Base-by-base conservation (phyloP, 2,888 invertebrate species). In the Aphodius sticticus region DNA sequence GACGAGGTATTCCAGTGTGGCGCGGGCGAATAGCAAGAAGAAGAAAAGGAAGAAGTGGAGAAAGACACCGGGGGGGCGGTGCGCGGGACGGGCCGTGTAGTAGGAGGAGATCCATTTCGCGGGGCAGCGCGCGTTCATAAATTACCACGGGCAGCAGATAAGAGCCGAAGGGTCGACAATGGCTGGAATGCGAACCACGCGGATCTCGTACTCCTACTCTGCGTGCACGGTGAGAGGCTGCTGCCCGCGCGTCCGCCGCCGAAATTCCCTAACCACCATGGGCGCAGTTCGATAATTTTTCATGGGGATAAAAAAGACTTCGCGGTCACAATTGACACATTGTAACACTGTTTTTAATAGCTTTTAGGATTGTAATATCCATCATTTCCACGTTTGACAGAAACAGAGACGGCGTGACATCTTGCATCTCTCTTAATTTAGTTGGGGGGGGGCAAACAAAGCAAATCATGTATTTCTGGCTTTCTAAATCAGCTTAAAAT, bases 101-200 rank as follows among this genome's bases (percentile, higher is more conserved):
- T 53, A 53, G 53, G 53, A 53, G 53, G 53, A 53, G 53, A 53
- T 53, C 53, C 53, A 53, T 53, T 53, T 53, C 53, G 53, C 53
- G 53, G 53, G 53, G 53, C 53, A 53, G 12, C 53, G 53, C 53
- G 53, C 53, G 53, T 53, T 53, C 53, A 53, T 53, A 53, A 53
- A 53, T 53, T 53, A 53, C 53, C 53, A 53, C 53, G 53, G 26
- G 53, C 53, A 53, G 53, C 2, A 53, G 53, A 53, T 53, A 53
- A 53, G 53, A 26, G 26, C 26, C 26, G 26, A 53, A 53, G 53
- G 53, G 53, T 53, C 53, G 53, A 53, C 53, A 53, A 53, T 53
- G 53, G 12, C 9, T 53, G 53, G 53, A 53, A 53, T 53, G 53
- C 53, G 53, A 53, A 53, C 53, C 53, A 53, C 53, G 53, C 53